These are phyloP conservation scores for Eupristina koningsbergeri DNA, from an alignment of 1,140 invertebrate species.

Conservation along the genomic window DNA sequence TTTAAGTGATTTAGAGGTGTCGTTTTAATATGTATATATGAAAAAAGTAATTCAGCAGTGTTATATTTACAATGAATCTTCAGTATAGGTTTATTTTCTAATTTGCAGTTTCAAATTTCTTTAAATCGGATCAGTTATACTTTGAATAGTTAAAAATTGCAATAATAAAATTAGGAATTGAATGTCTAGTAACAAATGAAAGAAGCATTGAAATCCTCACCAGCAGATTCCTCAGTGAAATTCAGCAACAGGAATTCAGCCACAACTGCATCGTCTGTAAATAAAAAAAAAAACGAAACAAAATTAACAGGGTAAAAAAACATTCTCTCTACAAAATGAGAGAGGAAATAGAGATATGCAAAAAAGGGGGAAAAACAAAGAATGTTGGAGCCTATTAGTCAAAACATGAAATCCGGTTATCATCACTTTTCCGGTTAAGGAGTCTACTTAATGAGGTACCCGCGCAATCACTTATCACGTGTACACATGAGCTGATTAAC, in stretches of 20 bases:
- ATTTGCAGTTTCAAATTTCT: no score
- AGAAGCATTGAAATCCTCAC: conserved; percentile 27
- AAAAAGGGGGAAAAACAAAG: background rate
- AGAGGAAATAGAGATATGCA: background rate
- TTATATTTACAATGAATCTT: no score
- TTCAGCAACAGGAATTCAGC: conserved; percentile 13
- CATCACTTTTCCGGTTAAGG: conserved; percentile 39
- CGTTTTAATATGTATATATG: no score
- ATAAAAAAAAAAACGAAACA: background rate
- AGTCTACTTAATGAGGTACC: conserved; percentile 38
- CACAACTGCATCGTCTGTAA: conserved; percentile 43
- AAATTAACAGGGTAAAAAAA: background rate
- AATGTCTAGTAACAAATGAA: background rate
- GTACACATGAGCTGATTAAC: no score
- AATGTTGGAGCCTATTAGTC: conserved; percentile 18
- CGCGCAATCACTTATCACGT: background rate
- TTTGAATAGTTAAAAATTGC: no score
- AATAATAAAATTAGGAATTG: background rate
- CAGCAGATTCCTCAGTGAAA: conserved; percentile 50
- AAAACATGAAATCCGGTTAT: conserved; percentile 39
- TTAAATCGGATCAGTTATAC: no score
- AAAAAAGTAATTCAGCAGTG: no score
- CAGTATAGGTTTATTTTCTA: no score
- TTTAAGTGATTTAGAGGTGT: no score
- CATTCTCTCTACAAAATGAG: background rate